Base-by-base conservation (phyloP, 2,888 invertebrate species). In the Artemia sinica region DNA sequence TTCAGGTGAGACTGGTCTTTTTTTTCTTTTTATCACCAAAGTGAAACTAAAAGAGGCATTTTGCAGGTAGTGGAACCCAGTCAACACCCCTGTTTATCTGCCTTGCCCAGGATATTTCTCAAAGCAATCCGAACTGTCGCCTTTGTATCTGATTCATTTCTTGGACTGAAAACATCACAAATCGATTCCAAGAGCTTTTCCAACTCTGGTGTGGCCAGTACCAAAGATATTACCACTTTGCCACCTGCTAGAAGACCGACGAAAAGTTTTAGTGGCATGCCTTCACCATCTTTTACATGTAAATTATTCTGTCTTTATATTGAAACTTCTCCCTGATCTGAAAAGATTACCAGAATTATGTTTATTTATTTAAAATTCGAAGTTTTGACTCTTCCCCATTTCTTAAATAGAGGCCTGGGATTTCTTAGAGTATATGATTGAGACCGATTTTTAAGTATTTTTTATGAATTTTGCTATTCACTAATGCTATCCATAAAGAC, bases 61-160 rank as follows among this genome's bases (percentile, higher is more conserved):
- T 69, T 67, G 3, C 13, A 69, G 69, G 50, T 81, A 1, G 82
- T 88, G 52, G 94, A 94, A 78, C 92, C 95, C 0, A 89, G 89
- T 77, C 90, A 91, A 75, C 94, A 95, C 80, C 89, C 91, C 0
- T 91, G 91, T 75, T 80, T 93, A 28, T 84, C 86, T 72, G 82
- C 85, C 13, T 79, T 96, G 73, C 95, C 95, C 0, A 82, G 85
- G 72, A 94, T 94, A 76, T 96, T 96, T 81, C 84, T 89, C 73
- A 90, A 89, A 77, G 93, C 95, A 10, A 91, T 96, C 82, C 88
- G 87, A 78, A 94, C 94, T 58, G 84, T 96, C 71, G 90, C 95
- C 1, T 88, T 88, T 50, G 87, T 95, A 76, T 92, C 95, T 13
- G 95, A 96, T 80, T 92, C 94, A 1, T 96, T 95, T 80, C 81